These are phyloP conservation scores for Pipistrellus kuhlii DNA, from an alignment of 2,797 vertebrate genomes.

Conservation along the genomic window DNA sequence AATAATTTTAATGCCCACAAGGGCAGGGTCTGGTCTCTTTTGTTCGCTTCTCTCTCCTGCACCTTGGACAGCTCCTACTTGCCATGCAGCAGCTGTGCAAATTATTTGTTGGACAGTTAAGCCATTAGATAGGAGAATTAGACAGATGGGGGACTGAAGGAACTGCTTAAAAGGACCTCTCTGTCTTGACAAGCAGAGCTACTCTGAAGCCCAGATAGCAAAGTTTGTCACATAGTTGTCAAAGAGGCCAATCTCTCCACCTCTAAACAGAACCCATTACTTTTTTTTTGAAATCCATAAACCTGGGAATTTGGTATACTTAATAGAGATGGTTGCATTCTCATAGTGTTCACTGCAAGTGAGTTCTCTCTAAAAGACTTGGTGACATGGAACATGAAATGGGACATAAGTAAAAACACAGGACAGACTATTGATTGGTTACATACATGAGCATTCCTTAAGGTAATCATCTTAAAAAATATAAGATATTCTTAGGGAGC, in stretches of 20 bases:
- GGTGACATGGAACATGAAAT: neutral
- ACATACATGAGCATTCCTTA: neutral
- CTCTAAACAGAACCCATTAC: neutral
- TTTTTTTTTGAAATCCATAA: neutral
- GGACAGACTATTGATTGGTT: neutral
- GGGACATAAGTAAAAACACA: neutral
- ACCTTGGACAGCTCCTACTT: neutral
- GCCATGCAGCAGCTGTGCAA: fast-evolving
- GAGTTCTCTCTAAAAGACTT: neutral
- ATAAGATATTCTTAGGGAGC: neutral
- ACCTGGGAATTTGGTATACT: neutral
- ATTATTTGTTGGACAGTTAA: neutral
- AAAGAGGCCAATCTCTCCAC: neutral
- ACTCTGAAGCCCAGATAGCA: neutral
- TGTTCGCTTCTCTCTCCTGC: neutral
- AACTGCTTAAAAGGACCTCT: neutral
- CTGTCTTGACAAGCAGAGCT: neutral
- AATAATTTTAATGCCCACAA: neutral
- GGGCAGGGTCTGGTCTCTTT: neutral
- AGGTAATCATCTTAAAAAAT: neutral
- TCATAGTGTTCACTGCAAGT: neutral
- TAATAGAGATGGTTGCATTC: neutral
- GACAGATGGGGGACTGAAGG: neutral
- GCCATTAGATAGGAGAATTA: neutral
- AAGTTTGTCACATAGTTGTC: neutral